Conservation (phyloP, 2,797 vertebrate species). For the Mallotus villosus region DNA sequence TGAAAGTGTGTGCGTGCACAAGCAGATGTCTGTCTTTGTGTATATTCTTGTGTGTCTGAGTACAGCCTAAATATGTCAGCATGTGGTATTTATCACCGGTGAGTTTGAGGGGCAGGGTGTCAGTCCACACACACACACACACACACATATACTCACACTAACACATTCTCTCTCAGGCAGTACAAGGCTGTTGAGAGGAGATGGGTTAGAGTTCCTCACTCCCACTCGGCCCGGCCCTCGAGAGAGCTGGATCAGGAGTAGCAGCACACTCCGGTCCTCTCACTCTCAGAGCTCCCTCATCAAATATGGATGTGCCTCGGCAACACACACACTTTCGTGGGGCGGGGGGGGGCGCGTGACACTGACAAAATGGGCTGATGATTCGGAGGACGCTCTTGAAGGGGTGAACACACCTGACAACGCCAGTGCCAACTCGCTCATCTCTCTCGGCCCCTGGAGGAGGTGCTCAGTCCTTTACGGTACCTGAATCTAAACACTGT, state of each 20-base stretch:
- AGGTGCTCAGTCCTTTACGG: no score
- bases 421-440: background rate
- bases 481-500: no score
- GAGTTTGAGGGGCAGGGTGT: background rate
- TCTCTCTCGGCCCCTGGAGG: background rate
- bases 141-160: no score
- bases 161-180: background rate
- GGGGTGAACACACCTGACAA: background rate
- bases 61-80: background rate
- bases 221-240: background rate
- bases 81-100: background rate
- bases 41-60: background rate
- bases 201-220: background rate
- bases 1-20: no score
- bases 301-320: slow-evolving; percentile 4
- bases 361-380: background rate
- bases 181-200: background rate
- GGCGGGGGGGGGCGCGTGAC: background rate
- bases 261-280: background rate
- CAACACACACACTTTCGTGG: background rate
- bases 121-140: slow-evolving; percentile 4
- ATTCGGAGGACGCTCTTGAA: background rate
- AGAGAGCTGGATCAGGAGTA: background rate
- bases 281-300: background rate
- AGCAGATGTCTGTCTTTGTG: background rate